These are phyloP conservation scores for Tyto alba DNA, from an alignment of 2,113 vertebrate species.

Conservation along the genomic window DNA sequence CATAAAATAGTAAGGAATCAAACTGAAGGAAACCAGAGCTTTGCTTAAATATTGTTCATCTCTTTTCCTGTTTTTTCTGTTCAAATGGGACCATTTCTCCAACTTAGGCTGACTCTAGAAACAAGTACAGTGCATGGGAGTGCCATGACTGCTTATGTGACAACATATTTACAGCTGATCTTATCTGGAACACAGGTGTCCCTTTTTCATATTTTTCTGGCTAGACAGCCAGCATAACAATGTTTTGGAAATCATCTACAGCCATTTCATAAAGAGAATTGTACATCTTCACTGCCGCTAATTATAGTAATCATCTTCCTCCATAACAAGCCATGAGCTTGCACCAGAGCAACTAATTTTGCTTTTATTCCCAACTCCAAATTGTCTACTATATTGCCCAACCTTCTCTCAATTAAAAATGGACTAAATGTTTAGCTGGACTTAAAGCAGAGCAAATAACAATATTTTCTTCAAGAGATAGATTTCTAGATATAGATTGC, in stretches of 20 bases:
- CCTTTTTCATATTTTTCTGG: not conserved
- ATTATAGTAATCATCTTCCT: constrained; percentile 37
- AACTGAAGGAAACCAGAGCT: not conserved
- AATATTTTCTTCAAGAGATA: not conserved
- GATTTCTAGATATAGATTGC: not conserved
- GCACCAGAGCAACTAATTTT: not conserved
- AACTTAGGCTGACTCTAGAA: not conserved
- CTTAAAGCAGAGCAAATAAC: not conserved
- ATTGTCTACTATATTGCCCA: not conserved
- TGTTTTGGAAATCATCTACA: constrained; percentile 12
- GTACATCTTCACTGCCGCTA: not conserved
- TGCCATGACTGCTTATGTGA: not conserved
- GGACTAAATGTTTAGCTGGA: not conserved
- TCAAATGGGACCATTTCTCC: not conserved
- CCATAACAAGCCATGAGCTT: not conserved
- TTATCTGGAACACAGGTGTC: constrained; percentile 20
- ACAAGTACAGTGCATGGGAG: not conserved
- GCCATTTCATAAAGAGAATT: constrained; percentile 19
- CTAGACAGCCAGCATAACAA: not conserved
- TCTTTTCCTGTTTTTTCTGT: not conserved
- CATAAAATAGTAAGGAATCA: not conserved
- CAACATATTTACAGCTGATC: not conserved
- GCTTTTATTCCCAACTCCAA: not conserved
- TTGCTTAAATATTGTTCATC: not conserved
- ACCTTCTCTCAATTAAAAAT: not conserved